phyloP scores from a whole-genome alignment of 2,888 invertebrate genomes.

The Desoria tigrina region DNA sequence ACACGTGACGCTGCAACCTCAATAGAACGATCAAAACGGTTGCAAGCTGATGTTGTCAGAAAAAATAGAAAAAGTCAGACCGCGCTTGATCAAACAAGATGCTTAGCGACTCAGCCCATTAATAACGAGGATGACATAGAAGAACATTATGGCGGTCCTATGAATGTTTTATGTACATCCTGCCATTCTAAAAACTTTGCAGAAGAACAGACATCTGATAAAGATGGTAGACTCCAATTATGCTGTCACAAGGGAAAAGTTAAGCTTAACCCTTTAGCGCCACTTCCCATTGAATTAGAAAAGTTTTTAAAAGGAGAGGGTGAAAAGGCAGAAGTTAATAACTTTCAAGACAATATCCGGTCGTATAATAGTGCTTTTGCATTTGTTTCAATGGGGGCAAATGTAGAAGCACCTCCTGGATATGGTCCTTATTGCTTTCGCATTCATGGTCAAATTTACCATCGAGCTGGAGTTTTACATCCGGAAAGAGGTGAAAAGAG shows the following conservation, averaged over 20 bases:
- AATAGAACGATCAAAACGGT: too few species aligned
- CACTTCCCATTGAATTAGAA: conserved; percentile 9
- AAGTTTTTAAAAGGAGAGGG: conserved; percentile 15
- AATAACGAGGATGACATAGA: too few species aligned
- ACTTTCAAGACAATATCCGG: conserved; percentile 28
- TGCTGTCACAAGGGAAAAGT: conserved; percentile 43
- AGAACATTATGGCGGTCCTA: background rate
- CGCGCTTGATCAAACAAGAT: too few species aligned
- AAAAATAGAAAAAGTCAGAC: too few species aligned
- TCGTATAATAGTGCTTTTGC: conserved; percentile 41
- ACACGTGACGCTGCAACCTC: too few species aligned
- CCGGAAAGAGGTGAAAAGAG: conserved; percentile 1
- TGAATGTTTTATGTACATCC: background rate
- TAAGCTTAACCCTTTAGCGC: background rate
- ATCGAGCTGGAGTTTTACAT: conserved; percentile 24
- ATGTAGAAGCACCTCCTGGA: conserved; percentile 16
- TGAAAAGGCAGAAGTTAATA: conserved; percentile 9
- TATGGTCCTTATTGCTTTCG: conserved; percentile 38
- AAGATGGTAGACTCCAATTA: conserved; percentile 8
- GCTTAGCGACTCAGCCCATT: too few species aligned
- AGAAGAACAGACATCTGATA: conserved; percentile 9
- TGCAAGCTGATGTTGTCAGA: too few species aligned
- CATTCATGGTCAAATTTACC: conserved; percentile 48
- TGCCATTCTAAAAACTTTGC: conserved; percentile 29
- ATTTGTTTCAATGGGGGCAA: conserved; percentile 48